A percentile compares a stretch with the other conserved stretches of the same genome.
Conservation (phyloP, 92 coral and sea anemone genomes). For the Micromussa lordhowensis region DNA sequence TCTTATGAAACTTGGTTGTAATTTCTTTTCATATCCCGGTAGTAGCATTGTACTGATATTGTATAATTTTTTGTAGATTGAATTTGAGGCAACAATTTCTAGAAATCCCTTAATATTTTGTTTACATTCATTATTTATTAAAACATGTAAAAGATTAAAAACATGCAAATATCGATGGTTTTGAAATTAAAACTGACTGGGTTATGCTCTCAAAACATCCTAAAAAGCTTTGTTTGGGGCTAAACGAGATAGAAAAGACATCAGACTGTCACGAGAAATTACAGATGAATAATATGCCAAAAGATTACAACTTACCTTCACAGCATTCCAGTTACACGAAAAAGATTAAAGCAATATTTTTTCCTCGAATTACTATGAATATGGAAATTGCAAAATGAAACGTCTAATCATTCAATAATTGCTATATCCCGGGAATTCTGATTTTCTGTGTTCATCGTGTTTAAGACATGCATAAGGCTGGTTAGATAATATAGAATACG, state of each 20-base stretch:
- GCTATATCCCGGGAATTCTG: neutral
- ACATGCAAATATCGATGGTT: constrained; percentile 7
- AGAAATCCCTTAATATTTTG: constrained; percentile 11
- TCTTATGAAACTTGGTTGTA: neutral
- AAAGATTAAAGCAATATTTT: neutral
- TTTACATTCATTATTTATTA: neutral
- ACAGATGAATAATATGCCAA: neutral
- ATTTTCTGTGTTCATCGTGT: neutral
- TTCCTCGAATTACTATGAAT: neutral
- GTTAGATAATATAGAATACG: neutral
- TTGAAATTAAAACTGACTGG: constrained; percentile 4
- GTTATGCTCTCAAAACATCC: neutral
- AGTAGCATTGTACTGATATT: neutral
- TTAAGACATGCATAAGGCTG: neutral
- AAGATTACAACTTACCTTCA: neutral
- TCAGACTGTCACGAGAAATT: neutral
- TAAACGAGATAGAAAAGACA: neutral
- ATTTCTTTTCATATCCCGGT: neutral
- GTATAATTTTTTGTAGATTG: neutral
- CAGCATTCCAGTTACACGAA: neutral
- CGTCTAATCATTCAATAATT: neutral
- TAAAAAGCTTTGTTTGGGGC: neutral
- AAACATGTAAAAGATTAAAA: neutral
- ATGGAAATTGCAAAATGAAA: neutral
- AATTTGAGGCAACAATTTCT: neutral